Evolutionary conservation across 1,140 invertebrate genomes (phyloP), one percentile per base, ranked within the genome.

Genomic region (Arctopsyche grandis): DNA sequence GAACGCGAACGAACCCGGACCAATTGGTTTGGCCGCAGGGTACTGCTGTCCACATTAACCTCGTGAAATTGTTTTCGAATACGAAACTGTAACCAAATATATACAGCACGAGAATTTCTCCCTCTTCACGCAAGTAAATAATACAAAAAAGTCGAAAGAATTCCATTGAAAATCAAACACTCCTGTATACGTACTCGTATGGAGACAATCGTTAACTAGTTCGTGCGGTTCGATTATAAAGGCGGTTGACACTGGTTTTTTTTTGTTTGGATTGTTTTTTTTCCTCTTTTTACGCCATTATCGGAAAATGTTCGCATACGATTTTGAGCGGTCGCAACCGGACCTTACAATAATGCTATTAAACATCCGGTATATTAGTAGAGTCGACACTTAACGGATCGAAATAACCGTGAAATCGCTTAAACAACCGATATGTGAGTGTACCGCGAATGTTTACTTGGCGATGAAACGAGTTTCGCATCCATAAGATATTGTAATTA

Each of bases 1-100:
- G 63, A 66, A 66, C 63, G 63, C 63, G 74, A 63, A 46, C 48
- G 58, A 63, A 76, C 74, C 74, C 74, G 56, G 74, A 38, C 74
- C 74, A 74, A 74, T 74, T 46, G 71, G 24, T 66, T 29, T 26
- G 56, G 56, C 56, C 74, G 56, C 56, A 29, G 74, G 56, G 24
- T 24, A 76, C 19, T 22, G 26, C 52, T 19, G 74, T 76, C 19
- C 56, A 63, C 26, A 76, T 63, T 66, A 76, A 24, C 71, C 71
- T 29, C 43, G 71, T 73, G 69, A 73, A 73, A 73, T 73, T 29
- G 69, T 48, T 44, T 48, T 46, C 16, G 9, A 60, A 19, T 21
- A 21, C 14, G 56, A 60, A 9, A 5, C 9, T 69, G 16, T 69
- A 38, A 38, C 29, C 29, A 1, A 38, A 38, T 38, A 38, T 38